Conservation (phyloP, 2,888 invertebrate genomes). For the Pyrgus malvae region DNA sequence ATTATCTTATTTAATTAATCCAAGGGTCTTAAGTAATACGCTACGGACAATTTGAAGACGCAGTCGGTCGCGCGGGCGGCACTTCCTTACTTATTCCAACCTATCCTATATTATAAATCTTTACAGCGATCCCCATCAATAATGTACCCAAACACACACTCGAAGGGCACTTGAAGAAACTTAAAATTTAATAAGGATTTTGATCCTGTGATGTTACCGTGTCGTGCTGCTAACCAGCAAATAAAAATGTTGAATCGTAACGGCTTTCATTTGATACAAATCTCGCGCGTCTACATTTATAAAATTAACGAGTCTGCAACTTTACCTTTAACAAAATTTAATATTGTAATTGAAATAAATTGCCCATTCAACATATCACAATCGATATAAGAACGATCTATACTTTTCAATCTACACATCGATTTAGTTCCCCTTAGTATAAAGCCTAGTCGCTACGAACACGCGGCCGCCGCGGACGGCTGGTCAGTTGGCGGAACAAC, state of each 20-base stretch:
- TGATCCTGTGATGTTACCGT: neutral
- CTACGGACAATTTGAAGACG: slow-evolving; percentile 6
- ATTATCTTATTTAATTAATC: slow-evolving; percentile 55
- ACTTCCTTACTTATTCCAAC: neutral
- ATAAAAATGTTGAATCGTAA: too few species aligned
- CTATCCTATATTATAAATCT: slow-evolving; percentile 1
- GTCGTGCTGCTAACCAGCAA: neutral
- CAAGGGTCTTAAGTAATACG: slow-evolving; percentile 27
- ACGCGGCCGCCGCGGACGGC: slow-evolving; percentile 1
- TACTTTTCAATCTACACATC: neutral
- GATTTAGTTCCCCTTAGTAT: neutral
- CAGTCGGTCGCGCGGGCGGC: slow-evolving; percentile 13
- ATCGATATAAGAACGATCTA: neutral
- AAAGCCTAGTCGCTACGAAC: slow-evolving; percentile 2
- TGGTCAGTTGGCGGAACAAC: too few species aligned
- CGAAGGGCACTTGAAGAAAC: slow-evolving; percentile 1
- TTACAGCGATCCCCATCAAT: slow-evolving; percentile 9
- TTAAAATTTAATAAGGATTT: slow-evolving; percentile 4
- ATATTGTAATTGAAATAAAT: slow-evolving; percentile 1
- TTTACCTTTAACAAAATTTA: too few species aligned
- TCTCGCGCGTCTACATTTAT: too few species aligned
- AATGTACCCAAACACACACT: slow-evolving; percentile 3
- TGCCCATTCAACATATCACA: slow-evolving; percentile 10
- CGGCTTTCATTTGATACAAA: too few species aligned
- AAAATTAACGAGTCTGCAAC: too few species aligned